Evolutionary conservation across 1,140 invertebrate species (phyloP), one percentile per base, ranked within the genome.

Genomic region (Leptoteleia sp.): DNA sequence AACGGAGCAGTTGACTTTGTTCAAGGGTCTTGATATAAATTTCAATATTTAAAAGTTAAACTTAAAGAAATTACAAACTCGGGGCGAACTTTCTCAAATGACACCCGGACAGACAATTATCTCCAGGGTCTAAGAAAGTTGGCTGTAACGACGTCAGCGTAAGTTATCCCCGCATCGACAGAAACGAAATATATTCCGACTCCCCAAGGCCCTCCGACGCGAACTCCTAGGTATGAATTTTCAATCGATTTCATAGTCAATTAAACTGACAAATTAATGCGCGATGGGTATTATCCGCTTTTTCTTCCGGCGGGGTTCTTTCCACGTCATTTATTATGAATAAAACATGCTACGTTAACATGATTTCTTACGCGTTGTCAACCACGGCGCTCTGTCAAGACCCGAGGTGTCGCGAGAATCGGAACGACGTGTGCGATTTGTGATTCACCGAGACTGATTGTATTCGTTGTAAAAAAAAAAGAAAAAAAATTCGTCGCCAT

Each of bases 201-300:
- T 76, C 55, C 54, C 62, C 27, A 19, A 17, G 62, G 45, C 52
- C 50, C 37, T 47, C 12, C 12, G 22, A 16, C 33, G 16, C 31
- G 13, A 59, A 59, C 45, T 61, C 54, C 37, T 35, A 15, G 73
- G 31, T 70, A 76, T 76, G 55, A 76, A 70, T 70, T 76, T 68
- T 68, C 73, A 55, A 76, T 76, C 64, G 73, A 76, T 76, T 70
- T 76, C 57, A 76, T 70, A 76, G 73, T 76, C 73, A 70, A 76
- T 76, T 76, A 76, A 70, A 70, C 64, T 76, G 73, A 76, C 73
- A 76, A 70, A 70, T 76, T 64, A 77, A 77, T 70, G 62, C 50
- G 59, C 52, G 37, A 76, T 68, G 55, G 64, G 55, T 62, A 76
- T 68, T 62, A 68, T 61, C 31, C 29, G 62, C 43, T 61, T 70